A percentile compares a stretch with the other conserved stretches of the same genome.
Conservation (phyloP, 2,888 invertebrate genomes). For the Philhelius pedissequus region DNA sequence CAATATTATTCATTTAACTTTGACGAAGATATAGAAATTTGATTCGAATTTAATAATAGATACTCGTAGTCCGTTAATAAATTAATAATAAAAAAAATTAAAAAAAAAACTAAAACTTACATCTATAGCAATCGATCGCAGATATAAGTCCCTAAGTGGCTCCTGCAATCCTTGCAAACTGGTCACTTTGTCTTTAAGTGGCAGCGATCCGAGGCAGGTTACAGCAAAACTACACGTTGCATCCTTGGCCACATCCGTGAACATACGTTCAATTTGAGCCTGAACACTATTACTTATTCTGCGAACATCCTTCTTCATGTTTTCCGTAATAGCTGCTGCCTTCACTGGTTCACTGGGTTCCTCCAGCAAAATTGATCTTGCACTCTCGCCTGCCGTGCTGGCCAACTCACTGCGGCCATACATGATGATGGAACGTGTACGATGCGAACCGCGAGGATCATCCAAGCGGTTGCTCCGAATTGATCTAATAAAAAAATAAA, state of each 20-base stretch:
- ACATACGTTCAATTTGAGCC: constrained; percentile 92
- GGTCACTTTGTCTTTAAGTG: constrained; percentile 88
- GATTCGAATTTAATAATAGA: background rate
- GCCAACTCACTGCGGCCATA: constrained; percentile 78
- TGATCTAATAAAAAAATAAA: constrained; percentile 72
- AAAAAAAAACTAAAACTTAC: constrained; percentile 70
- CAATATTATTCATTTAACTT: background rate
- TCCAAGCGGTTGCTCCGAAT: constrained; percentile 77
- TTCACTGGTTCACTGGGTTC: constrained; percentile 72
- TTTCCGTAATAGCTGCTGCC: constrained; percentile 68
- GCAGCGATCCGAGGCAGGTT: constrained; percentile 90
- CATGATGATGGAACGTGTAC: constrained; percentile 79
- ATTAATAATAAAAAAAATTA: background rate
- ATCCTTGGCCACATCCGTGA: constrained; percentile 85
- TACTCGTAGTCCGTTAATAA: background rate
- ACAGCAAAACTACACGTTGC: constrained; percentile 85
- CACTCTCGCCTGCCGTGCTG: constrained; percentile 74
- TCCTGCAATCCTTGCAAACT: constrained; percentile 90
- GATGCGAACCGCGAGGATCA: constrained; percentile 78
- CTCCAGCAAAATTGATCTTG: constrained; percentile 74
- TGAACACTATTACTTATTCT: constrained; percentile 87
- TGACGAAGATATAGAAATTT: background rate
- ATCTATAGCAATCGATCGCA: constrained; percentile 75
- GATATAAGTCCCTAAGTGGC: constrained; percentile 87
- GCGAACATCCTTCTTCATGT: constrained; percentile 76